Percentiles rank a stretch among this genome's conserved stretches.
phyloP scores from a whole-genome alignment of 1,140 invertebrate genomes.

The Dreissena polymorpha region DNA sequence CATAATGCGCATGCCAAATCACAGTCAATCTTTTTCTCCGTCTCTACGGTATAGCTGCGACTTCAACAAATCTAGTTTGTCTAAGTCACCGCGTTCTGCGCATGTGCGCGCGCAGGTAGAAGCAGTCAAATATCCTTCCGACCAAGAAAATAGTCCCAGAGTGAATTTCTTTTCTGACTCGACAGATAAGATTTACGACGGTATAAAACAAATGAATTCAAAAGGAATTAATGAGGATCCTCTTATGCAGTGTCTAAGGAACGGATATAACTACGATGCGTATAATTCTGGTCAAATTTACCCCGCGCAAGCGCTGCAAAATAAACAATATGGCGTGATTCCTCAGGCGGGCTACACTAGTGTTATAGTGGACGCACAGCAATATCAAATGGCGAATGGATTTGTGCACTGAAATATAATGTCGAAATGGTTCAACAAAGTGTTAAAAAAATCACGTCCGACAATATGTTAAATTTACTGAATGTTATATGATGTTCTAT shows the following conservation, averaged over 20 bases:
- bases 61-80: conserved; percentile 42
- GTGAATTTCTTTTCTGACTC: conserved; percentile 30
- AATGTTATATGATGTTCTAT: neutral
- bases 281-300: conserved; percentile 65
- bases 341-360: conserved; percentile 86
- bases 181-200: conserved; percentile 38
- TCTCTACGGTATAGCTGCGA: conserved; percentile 49
- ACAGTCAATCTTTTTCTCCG: conserved; percentile 52
- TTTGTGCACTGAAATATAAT: conserved; percentile 81
- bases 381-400: conserved; percentile 86
- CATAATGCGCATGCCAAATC: conserved; percentile 68
- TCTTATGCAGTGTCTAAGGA: conserved; percentile 68
- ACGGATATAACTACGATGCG: conserved; percentile 70
- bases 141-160: conserved; percentile 39
- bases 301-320: conserved; percentile 57
- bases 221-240: conserved; percentile 48
- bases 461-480: neutral
- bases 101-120: conserved; percentile 32
- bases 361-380: conserved; percentile 92
- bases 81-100: conserved; percentile 49
- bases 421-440: neutral
- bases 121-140: conserved; percentile 42
- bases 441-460: neutral
- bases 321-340: conserved; percentile 69
- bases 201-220: conserved; percentile 43